Evolutionary conservation across 2,113 vertebrate species (phyloP).

Genomic region (Cyphomyrus plagiostoma): DNA sequence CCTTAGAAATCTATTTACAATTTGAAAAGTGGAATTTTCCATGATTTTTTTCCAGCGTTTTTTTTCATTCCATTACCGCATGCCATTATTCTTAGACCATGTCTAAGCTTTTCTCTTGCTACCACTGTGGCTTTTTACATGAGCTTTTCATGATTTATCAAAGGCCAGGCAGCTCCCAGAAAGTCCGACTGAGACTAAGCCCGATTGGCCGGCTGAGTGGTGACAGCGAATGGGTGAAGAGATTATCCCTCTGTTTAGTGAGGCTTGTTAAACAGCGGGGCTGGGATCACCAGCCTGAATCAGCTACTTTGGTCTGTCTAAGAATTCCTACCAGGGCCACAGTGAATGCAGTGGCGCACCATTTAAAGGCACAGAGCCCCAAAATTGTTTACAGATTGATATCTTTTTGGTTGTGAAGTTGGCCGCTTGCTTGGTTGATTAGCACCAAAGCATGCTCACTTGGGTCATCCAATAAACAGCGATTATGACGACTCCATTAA

Average conservation of each 20-base stretch:
- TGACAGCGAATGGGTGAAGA: constrained; percentile 5
- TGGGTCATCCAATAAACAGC: not conserved
- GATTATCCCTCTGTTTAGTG: constrained; percentile 14
- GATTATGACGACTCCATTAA: not conserved
- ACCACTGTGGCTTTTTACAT: not conserved
- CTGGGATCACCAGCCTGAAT: not conserved
- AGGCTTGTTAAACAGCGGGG: constrained; percentile 17
- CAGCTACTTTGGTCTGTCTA: constrained; percentile 6
- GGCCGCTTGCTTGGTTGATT: not conserved
- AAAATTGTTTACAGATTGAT: not conserved
- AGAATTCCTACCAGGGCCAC: not conserved
- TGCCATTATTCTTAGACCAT: not conserved
- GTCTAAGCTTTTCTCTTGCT: not conserved
- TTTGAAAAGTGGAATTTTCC: not conserved
- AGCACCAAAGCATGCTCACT: not conserved
- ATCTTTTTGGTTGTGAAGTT: not conserved
- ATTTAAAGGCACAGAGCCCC: constrained; percentile 1
- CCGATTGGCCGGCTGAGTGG: not conserved
- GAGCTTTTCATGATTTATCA: not conserved
- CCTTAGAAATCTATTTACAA: not conserved
- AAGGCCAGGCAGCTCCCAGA: not conserved
- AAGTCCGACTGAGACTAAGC: not conserved
- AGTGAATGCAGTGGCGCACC: not conserved
- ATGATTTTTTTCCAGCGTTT: not conserved
- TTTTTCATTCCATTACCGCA: not conserved